Evolutionary conservation across 2,888 invertebrate genomes (phyloP), one percentile per base, ranked within the genome.

Genomic region (Palloptera scutellata): DNA sequence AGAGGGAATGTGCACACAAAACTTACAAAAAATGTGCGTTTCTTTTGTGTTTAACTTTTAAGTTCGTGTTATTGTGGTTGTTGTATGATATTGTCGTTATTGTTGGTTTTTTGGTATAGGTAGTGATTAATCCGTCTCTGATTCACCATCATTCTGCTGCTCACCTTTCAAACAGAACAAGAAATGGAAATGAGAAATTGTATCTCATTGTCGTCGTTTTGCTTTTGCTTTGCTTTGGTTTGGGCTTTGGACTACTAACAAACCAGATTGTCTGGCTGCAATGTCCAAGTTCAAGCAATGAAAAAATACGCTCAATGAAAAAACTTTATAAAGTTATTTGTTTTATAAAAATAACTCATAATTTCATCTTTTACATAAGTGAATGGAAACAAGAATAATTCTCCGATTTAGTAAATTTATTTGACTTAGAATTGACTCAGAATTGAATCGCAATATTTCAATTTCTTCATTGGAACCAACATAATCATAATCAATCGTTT

Each of bases 211-310:
- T 17, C 17, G 40, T 57, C 55, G 43, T 30, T 63, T 30, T 45
- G 42, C 15, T 53, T 40, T 17, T 43, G 13, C n/a, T 6, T 30
- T 52, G 48, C 15, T 59, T 42, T 42, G 57, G 11, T 51, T 48
- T 30, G 30, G 30, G 59, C 59, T 58, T 58, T 48, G 13, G 6
- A 52, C 41, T 40, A 61, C 55, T 45, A 61, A 57, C 52, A 67
- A 70, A 70, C 68, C 66, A 70, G 66, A 66, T 68, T 68, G 66
- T 64, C 66, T 66, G 64, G 58, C 61, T 64, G 60, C 40, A 54
- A 30, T 60, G 55, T 61, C 40, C 41, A 61, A 66, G 65, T 58
- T 66, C 61, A 54, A 12, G 42, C 59, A 66, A 48, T 42, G 41
- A 60, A 45, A 30, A 30, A 30, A 30, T 30, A 30, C 30, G 30